phyloP scores from a whole-genome alignment of 2,797 vertebrate species.

The Picus viridis region DNA sequence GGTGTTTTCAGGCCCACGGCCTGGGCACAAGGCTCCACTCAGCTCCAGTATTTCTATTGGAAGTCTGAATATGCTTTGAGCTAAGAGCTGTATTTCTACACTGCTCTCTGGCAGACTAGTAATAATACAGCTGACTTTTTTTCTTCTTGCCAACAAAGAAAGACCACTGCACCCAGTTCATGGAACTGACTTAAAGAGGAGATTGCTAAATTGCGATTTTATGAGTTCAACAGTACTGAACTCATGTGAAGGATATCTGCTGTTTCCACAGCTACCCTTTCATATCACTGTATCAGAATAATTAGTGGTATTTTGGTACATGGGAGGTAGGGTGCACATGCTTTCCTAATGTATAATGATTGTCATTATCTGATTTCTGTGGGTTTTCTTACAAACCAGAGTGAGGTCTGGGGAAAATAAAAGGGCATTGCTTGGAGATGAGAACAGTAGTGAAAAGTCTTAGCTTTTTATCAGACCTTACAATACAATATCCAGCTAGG shows the following conservation, averaged over 20 bases:
- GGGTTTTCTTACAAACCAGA: slow-evolving; percentile 5
- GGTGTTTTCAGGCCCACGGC: accelerated
- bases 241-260: not conserved
- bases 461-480: not conserved
- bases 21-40: not conserved
- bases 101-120: not conserved
- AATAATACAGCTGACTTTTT: not conserved
- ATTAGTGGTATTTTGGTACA: not conserved
- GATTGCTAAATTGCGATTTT: not conserved
- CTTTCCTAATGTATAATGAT: not conserved
- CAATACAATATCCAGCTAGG: not conserved
- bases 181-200: not conserved
- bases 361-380: slow-evolving; percentile 21
- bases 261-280: not conserved
- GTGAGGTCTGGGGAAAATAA: not conserved
- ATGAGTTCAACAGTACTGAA: not conserved
- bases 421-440: not conserved
- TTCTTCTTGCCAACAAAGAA: not conserved
- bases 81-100: not conserved
- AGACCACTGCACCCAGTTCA: not conserved
- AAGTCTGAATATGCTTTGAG: not conserved
- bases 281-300: not conserved
- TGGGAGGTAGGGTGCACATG: not conserved
- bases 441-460: not conserved
- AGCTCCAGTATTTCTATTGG: not conserved